A percentile compares a stretch with the other conserved stretches of the same genome.
Conservation (phyloP, 2,888 invertebrate genomes). For the Mythimna lalbum region DNA sequence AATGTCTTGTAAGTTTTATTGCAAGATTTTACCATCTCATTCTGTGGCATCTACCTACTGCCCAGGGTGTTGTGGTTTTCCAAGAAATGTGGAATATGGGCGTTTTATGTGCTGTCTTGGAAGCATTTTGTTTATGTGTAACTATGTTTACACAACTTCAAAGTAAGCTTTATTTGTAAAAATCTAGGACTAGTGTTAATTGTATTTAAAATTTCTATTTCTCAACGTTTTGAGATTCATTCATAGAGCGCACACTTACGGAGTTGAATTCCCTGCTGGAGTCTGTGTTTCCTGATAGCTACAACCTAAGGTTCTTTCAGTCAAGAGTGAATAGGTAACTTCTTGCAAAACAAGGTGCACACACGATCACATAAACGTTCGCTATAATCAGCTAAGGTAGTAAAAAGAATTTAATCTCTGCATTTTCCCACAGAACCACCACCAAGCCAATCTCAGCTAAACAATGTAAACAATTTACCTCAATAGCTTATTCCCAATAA, state of each 20-base stretch:
- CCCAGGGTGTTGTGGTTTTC: conserved; percentile 62
- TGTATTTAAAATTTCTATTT: too few species aligned
- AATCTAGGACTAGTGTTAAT: not conserved
- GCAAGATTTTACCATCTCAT: conserved; percentile 79
- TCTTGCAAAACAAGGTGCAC: too few species aligned
- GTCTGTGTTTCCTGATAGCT: too few species aligned
- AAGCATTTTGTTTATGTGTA: not conserved
- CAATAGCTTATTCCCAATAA: conserved; percentile 80
- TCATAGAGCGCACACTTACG: too few species aligned
- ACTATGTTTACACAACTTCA: not conserved
- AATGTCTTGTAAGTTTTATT: conserved; percentile 83
- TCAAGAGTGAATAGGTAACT: too few species aligned
- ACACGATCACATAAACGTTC: too few species aligned
- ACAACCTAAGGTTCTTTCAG: too few species aligned
- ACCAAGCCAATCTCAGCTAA: conserved; percentile 39
- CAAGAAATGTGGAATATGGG: conserved; percentile 36
- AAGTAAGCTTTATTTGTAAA: not conserved
- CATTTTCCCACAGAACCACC: not conserved
- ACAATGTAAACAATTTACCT: conserved; percentile 73
- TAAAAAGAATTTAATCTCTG: not conserved
- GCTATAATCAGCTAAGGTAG: too few species aligned
- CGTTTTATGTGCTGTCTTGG: conserved; percentile 20
- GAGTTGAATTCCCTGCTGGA: too few species aligned
- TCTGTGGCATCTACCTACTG: conserved; percentile 53
- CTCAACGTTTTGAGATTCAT: too few species aligned